Percentiles rank a stretch among this genome's conserved stretches.
Evolutionary conservation across 2,113 vertebrate species (phyloP).

Genomic region (Apeltes quadracus): DNA sequence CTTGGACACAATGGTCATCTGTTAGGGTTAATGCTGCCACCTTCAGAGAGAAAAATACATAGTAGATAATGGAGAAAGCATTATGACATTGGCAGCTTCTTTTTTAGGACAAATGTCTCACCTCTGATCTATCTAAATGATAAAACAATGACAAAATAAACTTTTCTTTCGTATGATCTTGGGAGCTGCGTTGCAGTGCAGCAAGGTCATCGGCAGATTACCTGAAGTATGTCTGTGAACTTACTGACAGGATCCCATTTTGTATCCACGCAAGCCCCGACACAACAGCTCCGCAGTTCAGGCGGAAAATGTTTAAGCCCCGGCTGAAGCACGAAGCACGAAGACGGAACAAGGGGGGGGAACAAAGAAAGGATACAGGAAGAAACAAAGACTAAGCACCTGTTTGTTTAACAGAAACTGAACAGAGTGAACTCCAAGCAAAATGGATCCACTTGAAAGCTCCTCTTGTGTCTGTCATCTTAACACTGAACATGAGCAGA

Average conservation of each 20-base stretch:
- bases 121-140: background rate
- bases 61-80: conserved; percentile 42
- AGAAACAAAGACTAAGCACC: background rate
- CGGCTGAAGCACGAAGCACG: background rate
- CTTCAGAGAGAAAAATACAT: background rate
- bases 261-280: conserved; percentile 40
- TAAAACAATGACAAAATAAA: background rate
- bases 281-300: conserved; percentile 38
- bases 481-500: background rate
- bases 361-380: background rate
- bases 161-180: background rate
- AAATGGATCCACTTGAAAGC: background rate
- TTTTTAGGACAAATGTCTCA: background rate
- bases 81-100: background rate
- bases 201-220: conserved; percentile 6
- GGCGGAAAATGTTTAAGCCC: background rate
- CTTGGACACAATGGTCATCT: background rate
- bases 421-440: background rate
- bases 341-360: background rate
- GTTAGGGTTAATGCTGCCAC: conserved; percentile 14
- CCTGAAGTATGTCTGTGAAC: conserved; percentile 25
- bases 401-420: background rate
- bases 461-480: too few species aligned
- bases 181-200: background rate
- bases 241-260: background rate